A percentile compares a stretch with the other conserved stretches of the same genome.
phyloP scores from a whole-genome alignment of 2,113 vertebrate species.

The Atherinomorus stipes region DNA sequence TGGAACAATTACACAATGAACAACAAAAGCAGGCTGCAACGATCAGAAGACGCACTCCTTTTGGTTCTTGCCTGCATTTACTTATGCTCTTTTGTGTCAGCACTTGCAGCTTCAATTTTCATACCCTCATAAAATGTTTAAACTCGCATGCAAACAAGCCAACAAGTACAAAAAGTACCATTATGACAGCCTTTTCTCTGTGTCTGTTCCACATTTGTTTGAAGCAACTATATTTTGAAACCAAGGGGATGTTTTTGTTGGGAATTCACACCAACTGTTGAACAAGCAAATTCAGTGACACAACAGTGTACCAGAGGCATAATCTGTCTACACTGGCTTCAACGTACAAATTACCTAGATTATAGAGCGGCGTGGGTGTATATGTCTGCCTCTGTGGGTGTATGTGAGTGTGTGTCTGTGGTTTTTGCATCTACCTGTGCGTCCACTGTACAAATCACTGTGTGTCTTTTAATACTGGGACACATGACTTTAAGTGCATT shows the following conservation, averaged over 20 bases:
- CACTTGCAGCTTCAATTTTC: constrained; percentile 47
- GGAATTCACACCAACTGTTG: constrained; percentile 48
- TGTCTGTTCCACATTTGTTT: constrained; percentile 36
- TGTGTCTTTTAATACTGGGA: constrained; percentile 27
- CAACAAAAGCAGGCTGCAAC: neutral
- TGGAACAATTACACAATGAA: neutral
- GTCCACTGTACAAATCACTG: constrained; percentile 9
- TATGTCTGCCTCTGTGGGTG: constrained; percentile 33
- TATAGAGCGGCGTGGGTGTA: constrained; percentile 69
- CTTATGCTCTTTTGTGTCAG: neutral
- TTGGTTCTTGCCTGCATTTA: constrained; percentile 25
- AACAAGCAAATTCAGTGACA: constrained; percentile 57
- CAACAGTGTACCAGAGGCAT: constrained; percentile 62
- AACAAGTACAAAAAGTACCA: constrained; percentile 11
- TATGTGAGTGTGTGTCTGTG: constrained; percentile 10
- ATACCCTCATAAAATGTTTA: constrained; percentile 35
- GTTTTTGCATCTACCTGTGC: constrained; percentile 20
- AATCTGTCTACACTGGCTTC: constrained; percentile 73
- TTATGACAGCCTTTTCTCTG: constrained; percentile 28
- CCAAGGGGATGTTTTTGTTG: constrained; percentile 44
- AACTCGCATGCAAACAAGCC: constrained; percentile 14
- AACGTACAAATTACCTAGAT: constrained; percentile 81
- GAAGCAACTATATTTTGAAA: constrained; percentile 49
- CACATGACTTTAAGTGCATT: constrained; percentile 1
- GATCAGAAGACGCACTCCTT: constrained; percentile 44